Percentiles rank a stretch among this genome's conserved stretches.
Evolutionary conservation across 1,140 invertebrate genomes (phyloP).

Genomic region (Anastrepha ludens): DNA sequence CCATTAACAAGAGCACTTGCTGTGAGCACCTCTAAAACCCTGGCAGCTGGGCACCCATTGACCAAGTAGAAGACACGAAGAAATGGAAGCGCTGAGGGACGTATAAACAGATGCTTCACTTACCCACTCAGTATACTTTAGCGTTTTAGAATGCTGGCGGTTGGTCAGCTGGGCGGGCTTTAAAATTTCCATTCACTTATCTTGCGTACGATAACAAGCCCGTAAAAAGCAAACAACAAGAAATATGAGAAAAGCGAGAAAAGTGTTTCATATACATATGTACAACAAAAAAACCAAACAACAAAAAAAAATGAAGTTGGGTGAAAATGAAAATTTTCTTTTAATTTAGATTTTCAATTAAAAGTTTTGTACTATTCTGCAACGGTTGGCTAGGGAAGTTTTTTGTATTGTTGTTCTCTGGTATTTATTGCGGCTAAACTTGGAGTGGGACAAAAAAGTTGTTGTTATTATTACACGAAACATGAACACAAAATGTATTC

Average conservation of each 20-base stretch:
- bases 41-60: neutral
- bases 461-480: neutral
- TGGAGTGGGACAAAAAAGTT: neutral
- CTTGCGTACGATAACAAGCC: neutral
- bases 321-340: slow-evolving; percentile 24
- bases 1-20: slow-evolving; percentile 50
- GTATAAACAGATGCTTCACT: neutral
- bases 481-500: neutral
- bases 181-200: slow-evolving; percentile 34
- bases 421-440: neutral
- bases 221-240: neutral
- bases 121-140: neutral
- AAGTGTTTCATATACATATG: neutral
- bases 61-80: neutral
- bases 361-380: slow-evolving; percentile 11
- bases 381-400: neutral
- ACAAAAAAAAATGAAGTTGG: neutral
- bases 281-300: neutral
- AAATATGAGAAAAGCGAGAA: neutral
- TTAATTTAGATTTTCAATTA: slow-evolving; percentile 51
- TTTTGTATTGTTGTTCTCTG: neutral
- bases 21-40: slow-evolving; percentile 23
- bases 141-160: neutral
- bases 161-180: slow-evolving; percentile 12
- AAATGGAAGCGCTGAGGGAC: neutral